A percentile compares a stretch with the other conserved stretches of the same genome.
These are phyloP conservation scores for Nycticryphes semicollaris DNA, from an alignment of 2,113 vertebrate genomes.

Conservation along the genomic window DNA sequence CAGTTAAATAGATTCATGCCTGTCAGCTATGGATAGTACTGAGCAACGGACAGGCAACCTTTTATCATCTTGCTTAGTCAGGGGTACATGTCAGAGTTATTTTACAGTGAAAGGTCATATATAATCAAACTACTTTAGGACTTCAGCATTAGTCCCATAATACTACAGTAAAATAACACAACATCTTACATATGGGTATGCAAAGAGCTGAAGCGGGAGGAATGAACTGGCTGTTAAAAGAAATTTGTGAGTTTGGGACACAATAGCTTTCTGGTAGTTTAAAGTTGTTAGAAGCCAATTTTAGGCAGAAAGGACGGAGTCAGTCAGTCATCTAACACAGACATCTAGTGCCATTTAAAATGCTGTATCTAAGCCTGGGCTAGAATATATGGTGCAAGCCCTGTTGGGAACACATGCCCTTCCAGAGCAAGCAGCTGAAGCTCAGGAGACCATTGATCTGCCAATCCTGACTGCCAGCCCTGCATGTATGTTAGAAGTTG, in stretches of 20 bases:
- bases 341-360: not conserved
- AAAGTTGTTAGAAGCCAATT: not conserved
- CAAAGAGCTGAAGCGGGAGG: conserved; percentile 19
- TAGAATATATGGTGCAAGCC: not conserved
- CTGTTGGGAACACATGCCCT: not conserved
- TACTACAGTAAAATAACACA: not conserved
- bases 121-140: not conserved
- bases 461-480: not conserved
- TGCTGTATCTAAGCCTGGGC: not conserved
- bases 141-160: not conserved
- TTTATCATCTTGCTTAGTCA: not conserved
- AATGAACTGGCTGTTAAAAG: conserved; percentile 15
- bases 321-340: not conserved
- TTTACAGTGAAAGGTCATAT: not conserved
- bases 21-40: not conserved
- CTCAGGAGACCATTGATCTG: not conserved
- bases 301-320: not conserved
- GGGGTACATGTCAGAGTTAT: not conserved
- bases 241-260: not conserved
- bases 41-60: not conserved
- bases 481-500: not conserved
- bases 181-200: not conserved
- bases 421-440: not conserved
- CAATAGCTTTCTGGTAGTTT: not conserved
- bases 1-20: not conserved